These are phyloP conservation scores for Sogatella furcifera DNA, from an alignment of 1,140 invertebrate species.

Conservation along the genomic window DNA sequence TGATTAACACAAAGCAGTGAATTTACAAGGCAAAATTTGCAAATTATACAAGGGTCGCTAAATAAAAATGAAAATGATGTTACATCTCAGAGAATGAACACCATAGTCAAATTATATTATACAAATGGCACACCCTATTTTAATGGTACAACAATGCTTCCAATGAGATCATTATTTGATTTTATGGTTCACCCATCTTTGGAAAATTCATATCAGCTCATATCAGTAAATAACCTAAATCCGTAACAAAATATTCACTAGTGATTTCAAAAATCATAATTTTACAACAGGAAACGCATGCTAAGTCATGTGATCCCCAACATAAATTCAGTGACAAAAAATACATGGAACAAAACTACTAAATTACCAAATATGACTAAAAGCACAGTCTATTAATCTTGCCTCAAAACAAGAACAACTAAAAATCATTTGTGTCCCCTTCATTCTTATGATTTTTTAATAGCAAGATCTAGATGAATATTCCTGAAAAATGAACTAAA, in stretches of 20 bases:
- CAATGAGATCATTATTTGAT: constrained; percentile 17
- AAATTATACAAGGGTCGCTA: not conserved
- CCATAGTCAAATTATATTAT: not conserved
- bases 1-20: constrained; percentile 5
- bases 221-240: not conserved
- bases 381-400: too few relatives aligned
- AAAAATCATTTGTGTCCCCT: too few relatives aligned
- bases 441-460: too few relatives aligned
- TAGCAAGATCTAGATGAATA: too few relatives aligned
- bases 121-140: constrained; percentile 1
- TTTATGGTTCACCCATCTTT: constrained; percentile 18
- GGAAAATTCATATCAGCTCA: constrained; percentile 5
- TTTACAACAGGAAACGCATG: not conserved
- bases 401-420: too few relatives aligned
- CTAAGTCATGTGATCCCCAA: not conserved
- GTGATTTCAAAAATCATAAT: not conserved
- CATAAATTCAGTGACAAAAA: too few relatives aligned
- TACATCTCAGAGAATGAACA: too few relatives aligned
- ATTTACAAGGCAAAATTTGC: constrained; percentile 2
- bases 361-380: too few relatives aligned
- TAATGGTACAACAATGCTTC: not conserved
- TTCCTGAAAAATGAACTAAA: too few relatives aligned
- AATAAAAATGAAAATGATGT: too few relatives aligned
- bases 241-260: not conserved
- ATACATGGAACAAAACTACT: too few relatives aligned